Conservation (phyloP, 2,797 vertebrate genomes). For the Anableps anableps region DNA sequence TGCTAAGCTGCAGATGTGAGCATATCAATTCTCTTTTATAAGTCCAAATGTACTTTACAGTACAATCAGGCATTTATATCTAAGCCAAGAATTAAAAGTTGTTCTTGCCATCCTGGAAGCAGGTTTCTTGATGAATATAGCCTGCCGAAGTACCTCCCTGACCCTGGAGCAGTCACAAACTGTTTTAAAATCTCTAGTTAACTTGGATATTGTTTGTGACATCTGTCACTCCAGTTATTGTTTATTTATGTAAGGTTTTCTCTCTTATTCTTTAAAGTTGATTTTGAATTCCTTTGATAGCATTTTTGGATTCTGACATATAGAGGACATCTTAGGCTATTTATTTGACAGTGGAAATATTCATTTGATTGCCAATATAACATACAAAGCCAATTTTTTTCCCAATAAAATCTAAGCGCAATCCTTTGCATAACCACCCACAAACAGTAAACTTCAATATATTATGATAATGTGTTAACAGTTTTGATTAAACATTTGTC, state of each 20-base stretch:
- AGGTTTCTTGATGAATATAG: neutral
- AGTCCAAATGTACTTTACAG: neutral
- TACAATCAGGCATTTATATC: neutral
- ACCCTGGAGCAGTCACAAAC: neutral
- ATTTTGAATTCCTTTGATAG: neutral
- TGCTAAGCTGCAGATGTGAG: neutral
- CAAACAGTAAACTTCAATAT: neutral
- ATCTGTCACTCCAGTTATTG: neutral
- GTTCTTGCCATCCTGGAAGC: neutral
- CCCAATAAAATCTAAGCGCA: neutral
- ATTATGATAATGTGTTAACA: neutral
- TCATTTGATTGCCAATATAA: neutral
- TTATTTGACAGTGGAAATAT: neutral
- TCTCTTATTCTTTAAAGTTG: neutral
- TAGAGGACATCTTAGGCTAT: neutral
- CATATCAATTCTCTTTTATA: neutral
- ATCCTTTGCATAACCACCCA: neutral
- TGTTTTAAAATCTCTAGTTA: neutral
- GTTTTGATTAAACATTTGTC: slow-evolving; percentile 6
- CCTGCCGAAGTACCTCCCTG: neutral
- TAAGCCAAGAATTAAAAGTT: neutral
- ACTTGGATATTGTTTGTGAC: neutral
- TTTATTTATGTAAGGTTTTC: neutral
- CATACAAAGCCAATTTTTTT: neutral
- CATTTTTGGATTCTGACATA: neutral